Conservation (phyloP, 2,888 invertebrate genomes). For the Mythimna ferrago region DNA sequence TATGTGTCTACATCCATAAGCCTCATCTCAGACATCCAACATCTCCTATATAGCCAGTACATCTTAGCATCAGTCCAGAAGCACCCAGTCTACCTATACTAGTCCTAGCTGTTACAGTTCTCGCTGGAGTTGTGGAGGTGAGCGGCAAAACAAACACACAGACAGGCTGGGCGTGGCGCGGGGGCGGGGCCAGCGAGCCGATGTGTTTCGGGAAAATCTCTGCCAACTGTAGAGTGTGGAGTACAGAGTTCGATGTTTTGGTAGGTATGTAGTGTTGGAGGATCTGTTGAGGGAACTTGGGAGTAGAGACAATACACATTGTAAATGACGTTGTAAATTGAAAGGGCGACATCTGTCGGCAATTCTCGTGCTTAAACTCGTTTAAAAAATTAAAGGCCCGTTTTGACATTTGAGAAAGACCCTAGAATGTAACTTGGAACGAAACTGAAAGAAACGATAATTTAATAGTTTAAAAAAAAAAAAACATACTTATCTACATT, state of each 20-base stretch:
- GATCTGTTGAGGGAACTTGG: not conserved
- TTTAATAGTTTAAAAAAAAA: no score
- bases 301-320: not conserved
- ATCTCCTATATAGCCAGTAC: not conserved
- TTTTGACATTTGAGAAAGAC: no score
- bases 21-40: not conserved
- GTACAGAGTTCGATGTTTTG: not conserved
- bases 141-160: slow-evolving; percentile 46
- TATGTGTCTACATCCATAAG: not conserved
- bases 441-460: no score
- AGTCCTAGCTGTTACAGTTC: slow-evolving; percentile 9
- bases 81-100: slow-evolving; percentile 2
- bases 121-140: slow-evolving; percentile 26
- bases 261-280: not conserved
- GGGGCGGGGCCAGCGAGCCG: slow-evolving; percentile 36
- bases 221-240: slow-evolving; percentile 3
- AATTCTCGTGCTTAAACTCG: not conserved
- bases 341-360: not conserved
- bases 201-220: slow-evolving; percentile 40
- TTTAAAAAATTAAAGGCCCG: no score
- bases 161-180: slow-evolving; percentile 56
- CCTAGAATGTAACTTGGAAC: no score
- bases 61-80: not conserved
- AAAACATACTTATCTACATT: no score
- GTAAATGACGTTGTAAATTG: not conserved